Base-by-base conservation (phyloP, 2,113 vertebrate species). In the Mus musculus region DNA sequence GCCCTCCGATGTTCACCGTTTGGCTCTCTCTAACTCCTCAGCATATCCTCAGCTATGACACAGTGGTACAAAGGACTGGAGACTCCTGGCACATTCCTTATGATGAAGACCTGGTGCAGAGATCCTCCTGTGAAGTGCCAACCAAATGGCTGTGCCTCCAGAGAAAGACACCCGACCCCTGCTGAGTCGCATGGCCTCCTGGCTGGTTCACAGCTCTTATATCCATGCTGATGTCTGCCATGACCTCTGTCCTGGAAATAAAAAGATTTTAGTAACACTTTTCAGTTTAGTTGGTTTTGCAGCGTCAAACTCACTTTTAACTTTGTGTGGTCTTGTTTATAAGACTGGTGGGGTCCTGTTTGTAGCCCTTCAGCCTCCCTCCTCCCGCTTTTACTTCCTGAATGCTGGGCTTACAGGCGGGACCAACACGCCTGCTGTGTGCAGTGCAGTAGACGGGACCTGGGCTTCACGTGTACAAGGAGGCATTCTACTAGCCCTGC, bases 81-180 rank as follows among this genome's bases (percentile, higher is more conserved):
- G 97, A 97, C 76, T 99, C 99, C 0, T 99, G 99, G 99, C 99
- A 99, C 94, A 98, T 99, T 94, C 99, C 99, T 9, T 99, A 99
- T n/a, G 99, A 99, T 93, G 98, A 99, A 87, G 86, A 97, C 26
- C 97, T 97, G 42, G 98, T 98, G 39, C 98, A 99, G 97, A 99
- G 99, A 97, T 98, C 98, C 39, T 98, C 98, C 1, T 99, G 98
- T 86, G 98, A 98, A 98, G 98, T 99, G 5, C 99, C 99, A 28
- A 99, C 98, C 86, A 99, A 98, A 81, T 99, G 99, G 99, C 98
- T 99, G 63, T 99, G 99, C 97, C 98, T 99, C 95, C 98, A 97
- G 30, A 98, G 86, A 96, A 97, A 63, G 30, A 11, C 90, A 59
- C 33, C 59, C 14, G 10, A 12, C 36, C 8, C 2, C 0, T 16